Evolutionary conservation across 1,140 invertebrate species (phyloP), one percentile per base, ranked within the genome.

Genomic region (Wasmannia auropunctata): DNA sequence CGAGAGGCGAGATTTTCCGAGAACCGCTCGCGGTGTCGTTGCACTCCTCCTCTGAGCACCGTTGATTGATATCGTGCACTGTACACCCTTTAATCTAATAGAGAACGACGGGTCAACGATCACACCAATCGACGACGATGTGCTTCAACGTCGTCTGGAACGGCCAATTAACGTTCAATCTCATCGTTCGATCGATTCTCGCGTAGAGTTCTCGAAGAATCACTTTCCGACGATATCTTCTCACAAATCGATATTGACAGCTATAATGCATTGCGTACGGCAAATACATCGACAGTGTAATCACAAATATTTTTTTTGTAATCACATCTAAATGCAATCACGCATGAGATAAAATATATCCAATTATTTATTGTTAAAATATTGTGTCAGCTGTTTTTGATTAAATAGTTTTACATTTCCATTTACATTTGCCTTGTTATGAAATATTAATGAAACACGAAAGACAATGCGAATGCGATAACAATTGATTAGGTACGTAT

Each of bases 61-160:
- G 34, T 40, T 79, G 77, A 58, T 49, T 77, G 11, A 63, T 85
- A 85, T 87, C 86, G 72, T 22, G 81, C 67, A 63, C 34, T n/a
- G 34, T 40, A 46, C 14, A 84, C 76, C 65, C 88, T 87, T 87
- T 91, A 93, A 93, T 93, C 87, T 91, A 92, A 94, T 93, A 90
- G 86, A 89, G 87, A 86, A 90, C 85, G 86, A 93, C 93, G 91
- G 91, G 84, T 89, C 91, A 92, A 79, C 91, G 92, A 94, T 93
- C 93, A 93, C 87, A 76, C 87, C 92, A 91, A 94, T 93, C 90
- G 88, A 76, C 49, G 37, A 46, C 16, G 56, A 67, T n/a, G 40
- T 62, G 14, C 62, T n/a, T 81, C 62, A 37, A 67, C 3, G 65
- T 49, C 8, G 43, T 86, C 76, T 89, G 25, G 10, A 58, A 58